phyloP scores from a whole-genome alignment of 2,797 vertebrate genomes.

The Lagocephalus sceleratus region DNA sequence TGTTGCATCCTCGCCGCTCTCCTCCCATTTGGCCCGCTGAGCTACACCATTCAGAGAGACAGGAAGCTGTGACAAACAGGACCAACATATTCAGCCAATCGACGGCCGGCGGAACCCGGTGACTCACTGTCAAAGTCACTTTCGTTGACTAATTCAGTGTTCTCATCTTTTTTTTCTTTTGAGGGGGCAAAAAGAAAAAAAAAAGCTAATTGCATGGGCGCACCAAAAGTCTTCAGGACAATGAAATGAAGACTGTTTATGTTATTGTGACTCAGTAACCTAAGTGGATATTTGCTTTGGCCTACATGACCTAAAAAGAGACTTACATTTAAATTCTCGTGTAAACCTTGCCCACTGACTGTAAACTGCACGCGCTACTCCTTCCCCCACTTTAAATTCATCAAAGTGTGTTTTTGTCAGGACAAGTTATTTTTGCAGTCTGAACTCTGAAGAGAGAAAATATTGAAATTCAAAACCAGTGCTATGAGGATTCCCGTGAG shows the following conservation, averaged over 20 bases:
- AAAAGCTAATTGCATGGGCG: conserved; percentile 1
- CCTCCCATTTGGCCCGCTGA: conserved; percentile 58
- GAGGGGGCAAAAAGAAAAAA: not conserved
- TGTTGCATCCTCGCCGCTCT: conserved; percentile 68
- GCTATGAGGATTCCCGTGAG: not conserved
- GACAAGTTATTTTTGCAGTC: not conserved
- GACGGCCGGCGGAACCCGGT: conserved; percentile 8
- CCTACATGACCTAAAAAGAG: conserved; percentile 28
- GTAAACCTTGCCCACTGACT: not conserved
- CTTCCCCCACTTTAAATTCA: not conserved
- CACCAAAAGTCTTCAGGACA: conserved; percentile 20
- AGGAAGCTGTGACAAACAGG: conserved; percentile 74
- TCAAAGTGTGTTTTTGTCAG: not conserved
- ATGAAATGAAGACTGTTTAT: conserved; percentile 34
- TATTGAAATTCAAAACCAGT: no score
- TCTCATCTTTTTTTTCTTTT: conserved; percentile 35
- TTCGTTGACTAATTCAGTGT: conserved; percentile 46
- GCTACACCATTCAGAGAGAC: conserved; percentile 59
- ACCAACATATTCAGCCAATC: conserved; percentile 63
- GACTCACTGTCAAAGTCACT: conserved; percentile 70
- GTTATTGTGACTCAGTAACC: conserved; percentile 47
- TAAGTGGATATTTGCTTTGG: conserved; percentile 33
- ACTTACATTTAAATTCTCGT: not conserved
- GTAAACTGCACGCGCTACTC: not conserved
- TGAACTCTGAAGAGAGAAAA: no score